Percentiles rank a stretch among this genome's conserved stretches.
Evolutionary conservation across 2,888 invertebrate genomes (phyloP).

Genomic region (Schizaphis graminum): DNA sequence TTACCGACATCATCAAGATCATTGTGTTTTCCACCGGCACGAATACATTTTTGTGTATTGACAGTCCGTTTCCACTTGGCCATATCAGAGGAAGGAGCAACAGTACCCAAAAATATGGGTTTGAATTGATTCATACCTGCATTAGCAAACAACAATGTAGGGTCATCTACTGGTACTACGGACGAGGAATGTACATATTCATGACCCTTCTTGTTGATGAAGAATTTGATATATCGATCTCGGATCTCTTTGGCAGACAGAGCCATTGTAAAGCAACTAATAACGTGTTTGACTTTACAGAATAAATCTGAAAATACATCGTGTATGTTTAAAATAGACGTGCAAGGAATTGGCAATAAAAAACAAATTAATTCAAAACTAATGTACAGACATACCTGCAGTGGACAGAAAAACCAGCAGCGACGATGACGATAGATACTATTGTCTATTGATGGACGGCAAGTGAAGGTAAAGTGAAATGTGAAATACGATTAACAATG

Average conservation of each 20-base stretch:
- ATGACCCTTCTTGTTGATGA: constrained; percentile 85
- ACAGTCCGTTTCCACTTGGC: constrained; percentile 88
- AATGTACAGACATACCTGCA: background rate
- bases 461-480: background rate
- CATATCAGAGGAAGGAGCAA: constrained; percentile 96
- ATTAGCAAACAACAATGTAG: constrained; percentile 96
- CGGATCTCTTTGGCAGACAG: constrained; percentile 83
- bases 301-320: constrained; percentile 32
- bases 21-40: constrained; percentile 99
- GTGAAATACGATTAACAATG: background rate
- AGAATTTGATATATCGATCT: constrained; percentile 89
- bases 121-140: constrained; percentile 99
- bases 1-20: constrained; percentile 99
- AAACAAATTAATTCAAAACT: background rate
- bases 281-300: background rate
- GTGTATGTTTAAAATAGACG: background rate
- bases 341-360: background rate
- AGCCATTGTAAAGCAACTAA: constrained; percentile 11
- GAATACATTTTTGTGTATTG: constrained; percentile 98
- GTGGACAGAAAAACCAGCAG: background rate
- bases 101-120: constrained; percentile 96
- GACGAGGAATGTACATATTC: constrained; percentile 97
- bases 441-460: background rate
- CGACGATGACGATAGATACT: background rate
- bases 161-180: constrained; percentile 97